Conservation (phyloP, 2,113 vertebrate genomes). For the Periophthalmus modestus region DNA sequence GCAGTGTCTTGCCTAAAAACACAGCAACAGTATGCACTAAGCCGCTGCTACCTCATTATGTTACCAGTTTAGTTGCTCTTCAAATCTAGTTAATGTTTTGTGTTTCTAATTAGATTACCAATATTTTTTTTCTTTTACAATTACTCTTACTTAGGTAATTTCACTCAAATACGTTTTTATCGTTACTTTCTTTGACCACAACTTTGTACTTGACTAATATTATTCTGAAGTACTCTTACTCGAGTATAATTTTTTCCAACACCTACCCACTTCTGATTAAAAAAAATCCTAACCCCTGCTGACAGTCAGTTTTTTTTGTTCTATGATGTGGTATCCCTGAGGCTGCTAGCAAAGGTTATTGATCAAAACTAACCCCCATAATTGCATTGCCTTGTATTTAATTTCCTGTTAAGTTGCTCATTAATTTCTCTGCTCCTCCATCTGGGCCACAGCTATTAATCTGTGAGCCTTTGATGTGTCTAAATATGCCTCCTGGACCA, state of each 20-base stretch:
- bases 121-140: background rate
- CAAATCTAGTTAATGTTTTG: too few relatives aligned
- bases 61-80: too few relatives aligned
- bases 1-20: too few relatives aligned
- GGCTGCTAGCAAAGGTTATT: slow-evolving; percentile 66
- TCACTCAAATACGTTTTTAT: background rate
- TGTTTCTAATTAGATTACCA: too few relatives aligned
- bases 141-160: background rate
- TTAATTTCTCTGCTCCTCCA: slow-evolving; percentile 61
- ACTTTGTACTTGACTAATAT: too few relatives aligned
- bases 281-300: too few relatives aligned
- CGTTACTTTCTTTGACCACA: too few relatives aligned
- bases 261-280: too few relatives aligned
- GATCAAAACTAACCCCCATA: slow-evolving; percentile 65
- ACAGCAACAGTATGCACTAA: too few relatives aligned
- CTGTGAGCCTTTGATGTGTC: slow-evolving; percentile 60
- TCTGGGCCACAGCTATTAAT: slow-evolving; percentile 60
- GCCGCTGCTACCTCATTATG: too few relatives aligned
- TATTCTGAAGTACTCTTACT: too few relatives aligned
- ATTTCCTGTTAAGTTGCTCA: slow-evolving; percentile 62
- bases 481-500: slow-evolving; percentile 54
- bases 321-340: slow-evolving; percentile 45
- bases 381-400: slow-evolving; percentile 66
- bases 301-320: slow-evolving; percentile 16
- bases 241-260: too few relatives aligned